Evolutionary conservation across 2,113 vertebrate genomes (phyloP), one percentile per base, ranked within the genome.

Genomic region (Rhodinocichla rosea): DNA sequence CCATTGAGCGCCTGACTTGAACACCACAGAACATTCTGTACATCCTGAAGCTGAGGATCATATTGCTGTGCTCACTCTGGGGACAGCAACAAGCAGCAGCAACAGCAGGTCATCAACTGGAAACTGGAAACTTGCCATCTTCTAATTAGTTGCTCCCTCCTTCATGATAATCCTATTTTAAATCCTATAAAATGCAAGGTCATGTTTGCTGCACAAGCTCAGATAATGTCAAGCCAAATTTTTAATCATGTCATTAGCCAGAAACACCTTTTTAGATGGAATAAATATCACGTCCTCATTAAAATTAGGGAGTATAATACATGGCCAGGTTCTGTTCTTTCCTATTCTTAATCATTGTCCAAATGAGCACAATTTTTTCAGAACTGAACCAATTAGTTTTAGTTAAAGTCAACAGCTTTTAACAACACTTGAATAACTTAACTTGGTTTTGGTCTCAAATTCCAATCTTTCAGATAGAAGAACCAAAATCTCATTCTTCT

Each of bases 21-120:
- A 94, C 94, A 92, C 92, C 81, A 96, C 94, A 96, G 97, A 97
- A 97, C 95, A 96, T 95, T 97, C 65, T 97, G 96, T 97, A 96
- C 95, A 94, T 97, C 95, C 97, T 75, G 0, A 76, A 94, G 84
- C 8, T 1, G 81, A 56, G 65, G 85, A 94, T 97, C 56, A 7
- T 35, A 70, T 94, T 97, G 76, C 87, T 92, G 74, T 1, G 3
- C 67, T 95, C 62, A 83, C 93, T 77, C 94, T 90, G 50, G 94
- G 96, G 94, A 94, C 87, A 89, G 83, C 81, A 96, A 92, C 83
- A 77, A 63, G 89, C 71, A 69, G 65, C 76, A 89, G 75, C 80
- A 62, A 71, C 88, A 84, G 73, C 87, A 96, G 94, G 91, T 85
- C 94, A 94, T 97, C 94, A 71, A 22, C 60, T 95, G 64, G 87